phyloP scores from a whole-genome alignment of 2,888 invertebrate species.

The Aphodius granarius region DNA sequence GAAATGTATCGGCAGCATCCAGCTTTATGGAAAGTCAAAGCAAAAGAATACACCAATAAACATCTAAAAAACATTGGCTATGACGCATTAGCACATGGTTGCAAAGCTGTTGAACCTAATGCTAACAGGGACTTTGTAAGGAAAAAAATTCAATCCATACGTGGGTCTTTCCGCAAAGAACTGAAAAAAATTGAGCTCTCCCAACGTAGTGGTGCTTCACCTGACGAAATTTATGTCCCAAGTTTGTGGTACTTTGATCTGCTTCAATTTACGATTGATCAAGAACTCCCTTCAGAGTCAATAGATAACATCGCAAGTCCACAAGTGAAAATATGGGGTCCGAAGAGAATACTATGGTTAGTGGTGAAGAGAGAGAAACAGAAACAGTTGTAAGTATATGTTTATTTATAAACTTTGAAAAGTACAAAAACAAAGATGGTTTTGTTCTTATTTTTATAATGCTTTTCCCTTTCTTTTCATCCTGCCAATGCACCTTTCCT shows the following conservation, averaged over 20 bases:
- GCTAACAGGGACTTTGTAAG: constrained; percentile 14
- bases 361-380: too few species aligned
- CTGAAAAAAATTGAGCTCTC: constrained; percentile 27
- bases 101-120: constrained; percentile 5
- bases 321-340: background rate
- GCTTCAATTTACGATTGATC: constrained; percentile 31
- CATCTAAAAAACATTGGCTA: constrained; percentile 20
- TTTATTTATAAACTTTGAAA: background rate
- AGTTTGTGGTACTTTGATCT: constrained; percentile 30
- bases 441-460: background rate
- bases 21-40: constrained; percentile 27
- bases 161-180: constrained; percentile 31
- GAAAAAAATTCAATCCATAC: constrained; percentile 26
- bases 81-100: constrained; percentile 15
- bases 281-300: constrained; percentile 19
- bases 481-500: background rate
- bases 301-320: background rate
- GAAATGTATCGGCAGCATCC: constrained; percentile 21
- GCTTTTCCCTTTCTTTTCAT: background rate
- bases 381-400: too few species aligned
- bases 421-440: background rate
- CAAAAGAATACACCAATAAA: constrained; percentile 25
- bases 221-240: constrained; percentile 26
- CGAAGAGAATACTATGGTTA: too few species aligned
- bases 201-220: constrained; percentile 24